phyloP scores from a whole-genome alignment of 2,888 invertebrate genomes.

The Beris chalybata region DNA sequence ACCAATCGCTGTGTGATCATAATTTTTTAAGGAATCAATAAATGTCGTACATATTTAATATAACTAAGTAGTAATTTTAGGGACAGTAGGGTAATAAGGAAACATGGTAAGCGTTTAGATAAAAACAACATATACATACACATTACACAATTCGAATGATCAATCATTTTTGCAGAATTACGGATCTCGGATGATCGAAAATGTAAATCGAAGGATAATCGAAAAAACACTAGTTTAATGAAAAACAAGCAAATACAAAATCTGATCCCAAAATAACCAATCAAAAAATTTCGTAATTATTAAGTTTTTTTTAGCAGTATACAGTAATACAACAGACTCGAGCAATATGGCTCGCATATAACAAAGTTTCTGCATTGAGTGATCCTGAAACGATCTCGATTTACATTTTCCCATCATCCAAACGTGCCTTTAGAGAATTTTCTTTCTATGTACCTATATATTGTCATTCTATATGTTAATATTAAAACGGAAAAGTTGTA shows the following conservation, averaged over 20 bases:
- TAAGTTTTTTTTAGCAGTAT: no score
- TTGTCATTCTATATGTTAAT: not conserved
- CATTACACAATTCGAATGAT: not conserved
- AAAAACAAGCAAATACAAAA: no score
- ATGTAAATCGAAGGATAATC: no score
- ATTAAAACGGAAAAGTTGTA: no score
- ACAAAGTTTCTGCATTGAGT: no score
- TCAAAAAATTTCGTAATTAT: no score
- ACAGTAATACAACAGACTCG: no score
- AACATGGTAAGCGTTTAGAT: not conserved
- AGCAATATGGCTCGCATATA: no score
- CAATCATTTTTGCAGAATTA: no score
- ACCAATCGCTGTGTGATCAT: slow-evolving; percentile 33
- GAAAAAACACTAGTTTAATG: no score
- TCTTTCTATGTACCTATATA: slow-evolving; percentile 3
- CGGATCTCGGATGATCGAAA: no score
- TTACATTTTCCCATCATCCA: slow-evolving; percentile 24
- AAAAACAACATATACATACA: slow-evolving; percentile 8
- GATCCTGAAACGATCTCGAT: not conserved
- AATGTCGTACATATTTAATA: slow-evolving; percentile 16
- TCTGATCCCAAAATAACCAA: no score
- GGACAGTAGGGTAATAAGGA: not conserved
- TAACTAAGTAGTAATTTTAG: slow-evolving; percentile 2
- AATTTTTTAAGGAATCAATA: slow-evolving; percentile 20
- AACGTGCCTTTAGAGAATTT: slow-evolving; percentile 26